These are phyloP conservation scores for Emydoidea blandingii DNA, from an alignment of 2,797 vertebrate genomes.

Conservation along the genomic window DNA sequence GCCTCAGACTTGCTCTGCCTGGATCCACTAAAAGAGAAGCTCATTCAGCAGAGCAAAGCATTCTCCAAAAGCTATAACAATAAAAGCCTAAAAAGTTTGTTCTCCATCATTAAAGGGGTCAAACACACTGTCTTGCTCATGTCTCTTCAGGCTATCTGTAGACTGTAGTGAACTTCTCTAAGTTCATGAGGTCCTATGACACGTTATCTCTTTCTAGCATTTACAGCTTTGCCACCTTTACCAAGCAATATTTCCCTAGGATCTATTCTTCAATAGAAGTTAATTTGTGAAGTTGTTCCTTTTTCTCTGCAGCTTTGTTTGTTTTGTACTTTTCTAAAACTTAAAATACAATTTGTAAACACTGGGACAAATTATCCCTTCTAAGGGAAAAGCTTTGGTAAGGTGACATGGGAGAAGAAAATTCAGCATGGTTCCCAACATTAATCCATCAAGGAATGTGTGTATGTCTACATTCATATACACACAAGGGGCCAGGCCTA, in stretches of 20 bases:
- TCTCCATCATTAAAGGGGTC: background rate
- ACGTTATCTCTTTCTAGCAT: background rate
- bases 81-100: rapidly evolving
- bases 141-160: background rate
- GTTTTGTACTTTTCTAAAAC: no score
- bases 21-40: background rate
- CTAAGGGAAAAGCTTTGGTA: background rate
- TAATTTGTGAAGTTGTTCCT: background rate
- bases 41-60: background rate
- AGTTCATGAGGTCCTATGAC: background rate
- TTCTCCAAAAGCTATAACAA: background rate
- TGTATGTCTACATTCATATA: background rate
- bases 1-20: background rate
- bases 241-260: background rate
- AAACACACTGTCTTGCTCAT: background rate
- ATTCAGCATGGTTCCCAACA: background rate
- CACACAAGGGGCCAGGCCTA: background rate
- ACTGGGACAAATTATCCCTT: background rate
- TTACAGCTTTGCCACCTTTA: background rate
- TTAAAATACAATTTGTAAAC: no score
- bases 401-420: background rate
- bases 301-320: background rate
- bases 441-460: background rate
- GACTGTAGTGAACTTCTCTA: background rate
- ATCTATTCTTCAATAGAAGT: background rate